Evolutionary conservation across 2,797 vertebrate species (phyloP), one percentile per base, ranked within the genome.

Genomic region (Euphonia xanthogaster): DNA sequence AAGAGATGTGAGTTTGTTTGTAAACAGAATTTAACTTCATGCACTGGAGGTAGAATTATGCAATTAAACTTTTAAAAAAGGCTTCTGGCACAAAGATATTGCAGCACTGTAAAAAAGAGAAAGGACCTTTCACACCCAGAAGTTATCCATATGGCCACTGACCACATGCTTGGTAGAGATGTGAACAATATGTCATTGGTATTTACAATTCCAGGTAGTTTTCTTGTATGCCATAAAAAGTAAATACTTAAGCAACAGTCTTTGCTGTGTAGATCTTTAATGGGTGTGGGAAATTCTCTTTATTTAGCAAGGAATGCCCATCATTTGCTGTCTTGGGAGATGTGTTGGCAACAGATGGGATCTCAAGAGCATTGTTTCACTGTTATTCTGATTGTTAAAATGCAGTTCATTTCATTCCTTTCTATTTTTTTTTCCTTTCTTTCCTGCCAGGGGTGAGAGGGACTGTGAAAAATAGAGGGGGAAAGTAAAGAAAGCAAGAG

Each of bases 181-280:
- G 94, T 95, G 94, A 97, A 96, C 91, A 96, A 96, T 96, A 97
- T 94, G 94, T 96, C 94, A 97, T 90, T 86, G 95, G 94, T 96
- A 95, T 96, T 96, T 97, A 96, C 95, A 97, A 97, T 96, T 97
- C 95, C 94, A 96, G 94, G 94, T 97, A 97, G 94, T 96, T 96
- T 97, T 97, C 96, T 97, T 90, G 94, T 91, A 96, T 95, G 95
- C 91, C 90, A 90, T 96, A 97, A 97, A 97, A 97, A 96, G 94
- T 88, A 95, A 96, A 96, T 96, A 94, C 92, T 96, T 94, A 73
- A 93, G 86, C 90, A 96, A 95, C 83, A 90, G 90, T 94, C 90
- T 97, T 96, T 93, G 86, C 96, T 95, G 83, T 95, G 86, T 88
- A 90, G 95, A 88, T 96, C 92, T 97, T 96, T 97, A 97, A 95